Conservation (phyloP, 2,797 vertebrate species). For the Halcyon smyrnensis region DNA sequence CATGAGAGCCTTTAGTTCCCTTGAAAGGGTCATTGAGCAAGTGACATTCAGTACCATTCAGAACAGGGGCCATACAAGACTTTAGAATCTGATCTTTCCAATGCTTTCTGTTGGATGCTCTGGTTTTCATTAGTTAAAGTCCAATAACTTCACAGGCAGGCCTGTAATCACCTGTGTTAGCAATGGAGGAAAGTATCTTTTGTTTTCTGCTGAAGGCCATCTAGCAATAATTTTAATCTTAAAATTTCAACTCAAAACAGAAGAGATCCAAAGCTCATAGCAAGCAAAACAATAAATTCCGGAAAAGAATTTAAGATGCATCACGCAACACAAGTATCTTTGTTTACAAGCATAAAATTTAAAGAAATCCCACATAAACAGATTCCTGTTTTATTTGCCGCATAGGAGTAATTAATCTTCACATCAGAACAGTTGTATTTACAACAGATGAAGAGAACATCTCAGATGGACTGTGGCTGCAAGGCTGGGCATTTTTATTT, state of each 20-base stretch:
- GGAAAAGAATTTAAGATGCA: background rate
- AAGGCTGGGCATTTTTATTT: background rate
- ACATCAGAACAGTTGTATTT: background rate
- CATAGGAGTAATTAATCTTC: background rate
- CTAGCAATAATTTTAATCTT: background rate
- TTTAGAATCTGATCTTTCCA: background rate
- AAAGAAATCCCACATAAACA: background rate
- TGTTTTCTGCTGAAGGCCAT: background rate
- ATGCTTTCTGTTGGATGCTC: background rate
- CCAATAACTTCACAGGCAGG: background rate
- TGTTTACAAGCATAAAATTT: background rate
- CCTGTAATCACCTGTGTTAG: background rate
- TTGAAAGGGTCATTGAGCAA: background rate
- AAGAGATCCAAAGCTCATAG: background rate
- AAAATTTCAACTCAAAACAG: background rate
- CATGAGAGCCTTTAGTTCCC: background rate
- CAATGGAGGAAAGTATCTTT: background rate
- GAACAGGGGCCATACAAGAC: background rate
- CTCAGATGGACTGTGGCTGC: background rate
- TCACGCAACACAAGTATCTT: background rate
- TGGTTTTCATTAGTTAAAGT: slow-evolving; percentile 1
- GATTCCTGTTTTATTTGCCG: background rate
- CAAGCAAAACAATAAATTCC: background rate
- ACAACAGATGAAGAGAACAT: background rate
- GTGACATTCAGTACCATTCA: background rate